Conservation (phyloP, 2,113 vertebrate genomes). For the Ondatra zibethicus region DNA sequence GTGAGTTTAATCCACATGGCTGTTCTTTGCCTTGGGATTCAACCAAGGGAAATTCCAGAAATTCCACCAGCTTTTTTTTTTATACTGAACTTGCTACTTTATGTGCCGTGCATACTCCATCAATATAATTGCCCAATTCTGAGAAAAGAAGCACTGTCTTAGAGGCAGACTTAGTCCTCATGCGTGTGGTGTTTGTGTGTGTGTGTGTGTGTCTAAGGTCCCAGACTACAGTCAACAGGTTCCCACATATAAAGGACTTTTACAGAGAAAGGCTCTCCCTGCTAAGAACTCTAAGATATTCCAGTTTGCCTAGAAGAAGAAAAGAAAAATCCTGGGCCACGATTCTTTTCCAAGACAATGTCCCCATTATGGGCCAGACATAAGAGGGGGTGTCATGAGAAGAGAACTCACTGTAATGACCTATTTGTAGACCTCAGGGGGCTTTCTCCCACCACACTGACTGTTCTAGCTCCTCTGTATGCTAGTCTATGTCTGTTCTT, state of each 20-base stretch:
- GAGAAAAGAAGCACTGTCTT: constrained; percentile 14
- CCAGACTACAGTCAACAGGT: constrained; percentile 8
- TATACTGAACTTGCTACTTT: not conserved
- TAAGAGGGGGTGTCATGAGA: not conserved
- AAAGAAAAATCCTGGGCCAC: not conserved
- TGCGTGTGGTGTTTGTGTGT: not conserved
- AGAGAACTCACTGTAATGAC: not conserved
- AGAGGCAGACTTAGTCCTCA: not conserved
- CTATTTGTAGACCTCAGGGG: not conserved
- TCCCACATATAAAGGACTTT: not conserved
- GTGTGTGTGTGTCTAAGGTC: not conserved
- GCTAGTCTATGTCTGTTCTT: not conserved
- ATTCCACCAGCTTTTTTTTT: constrained; percentile 7
- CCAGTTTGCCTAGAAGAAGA: not conserved
- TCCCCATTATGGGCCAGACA: not conserved
- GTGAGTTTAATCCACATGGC: not conserved
- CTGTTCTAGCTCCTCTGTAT: not conserved
- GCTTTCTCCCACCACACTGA: not conserved
- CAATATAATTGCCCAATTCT: constrained; percentile 1
- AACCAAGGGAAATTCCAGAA: constrained; percentile 52
- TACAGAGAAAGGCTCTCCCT: not conserved
- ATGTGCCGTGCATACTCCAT: not conserved
- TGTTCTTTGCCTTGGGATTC: constrained; percentile 62
- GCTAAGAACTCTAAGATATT: constrained; percentile 14
- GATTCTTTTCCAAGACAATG: not conserved